Base-by-base conservation (phyloP, 2,113 vertebrate species). In the Falco punctatus region DNA sequence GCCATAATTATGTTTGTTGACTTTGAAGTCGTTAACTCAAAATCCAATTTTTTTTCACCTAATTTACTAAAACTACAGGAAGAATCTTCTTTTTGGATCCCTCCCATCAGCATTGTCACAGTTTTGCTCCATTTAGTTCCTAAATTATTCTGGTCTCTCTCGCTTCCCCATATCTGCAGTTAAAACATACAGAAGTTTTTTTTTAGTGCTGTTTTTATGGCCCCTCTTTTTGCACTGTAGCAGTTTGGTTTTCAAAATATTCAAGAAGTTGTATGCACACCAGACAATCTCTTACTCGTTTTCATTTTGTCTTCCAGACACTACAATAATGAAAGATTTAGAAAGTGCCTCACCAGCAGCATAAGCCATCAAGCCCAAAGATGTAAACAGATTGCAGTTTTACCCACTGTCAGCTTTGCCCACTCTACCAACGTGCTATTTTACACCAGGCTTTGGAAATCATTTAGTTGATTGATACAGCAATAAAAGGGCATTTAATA, bases 401-500 rank as follows among this genome's bases (percentile, higher is more conserved):
- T 97, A 96, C 86, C 73, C 75, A 71, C 69, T 95, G 85, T 94
- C 64, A 96, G 69, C 86, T 72, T 96, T 95, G 81, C 75, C 86
- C 58, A 59, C 84, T 90, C 86, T 69, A 81, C 87, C 64, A 96
- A 77, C 58, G 33, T 51, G 90, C 96, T 91, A 11, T 97, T 97
- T 97, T 97, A 96, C 96, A 96, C 90, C 91, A 66, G 40, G 84
- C 79, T 97, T 96, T 91, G 95, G 96, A 96, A 97, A 97, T 96
- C 32, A 96, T 97, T 97, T 95, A 92, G 70, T 96, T 98, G 98
- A 98, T 97, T 97, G 96, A 98, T 97, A 94, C 16, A 96, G 95
- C 95, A 97, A 95, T 98, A 97, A 98, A 97, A 96, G 92, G 81
- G 74, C 93, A 94, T 96, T 96, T 97, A 96, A 96, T 94, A 97